phyloP scores from a whole-genome alignment of 2,113 vertebrate genomes.

The Tichodroma muraria region DNA sequence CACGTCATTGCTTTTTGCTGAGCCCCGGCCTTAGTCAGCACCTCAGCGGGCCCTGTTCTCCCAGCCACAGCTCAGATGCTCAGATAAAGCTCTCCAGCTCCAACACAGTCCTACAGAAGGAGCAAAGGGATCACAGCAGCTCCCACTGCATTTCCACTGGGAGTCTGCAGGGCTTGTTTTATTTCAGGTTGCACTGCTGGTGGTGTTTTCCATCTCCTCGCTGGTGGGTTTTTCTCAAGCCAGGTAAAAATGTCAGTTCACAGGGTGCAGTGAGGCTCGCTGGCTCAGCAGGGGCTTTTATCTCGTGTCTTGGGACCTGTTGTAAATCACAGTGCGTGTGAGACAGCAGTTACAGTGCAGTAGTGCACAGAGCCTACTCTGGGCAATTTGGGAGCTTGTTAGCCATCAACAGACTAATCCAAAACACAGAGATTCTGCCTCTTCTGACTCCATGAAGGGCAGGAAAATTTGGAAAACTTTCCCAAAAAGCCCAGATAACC shows the following conservation, averaged over 20 bases:
- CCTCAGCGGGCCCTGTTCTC: not conserved
- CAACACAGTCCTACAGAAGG: not conserved
- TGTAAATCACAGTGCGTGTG: not conserved
- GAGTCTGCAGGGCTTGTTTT: not conserved
- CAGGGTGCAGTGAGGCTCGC: not conserved
- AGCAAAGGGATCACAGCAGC: not conserved
- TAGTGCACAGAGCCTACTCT: not conserved
- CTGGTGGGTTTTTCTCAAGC: not conserved
- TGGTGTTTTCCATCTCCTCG: not conserved
- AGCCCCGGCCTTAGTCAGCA: not conserved
- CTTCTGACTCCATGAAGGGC: not conserved
- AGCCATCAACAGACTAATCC: not conserved
- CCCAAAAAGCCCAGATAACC: not conserved
- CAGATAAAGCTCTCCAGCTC: not conserved
- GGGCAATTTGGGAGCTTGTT: not conserved
- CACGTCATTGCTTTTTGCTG: not conserved
- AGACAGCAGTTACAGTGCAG: not conserved
- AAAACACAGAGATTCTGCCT: not conserved
- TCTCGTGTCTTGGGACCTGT: not conserved
- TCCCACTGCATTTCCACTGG: not conserved
- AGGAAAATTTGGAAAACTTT: not conserved
- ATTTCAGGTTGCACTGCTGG: not conserved
- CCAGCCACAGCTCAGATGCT: not conserved
- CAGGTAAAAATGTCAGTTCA: not conserved
- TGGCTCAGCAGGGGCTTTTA: not conserved